These are phyloP conservation scores for Scyliorhinus canicula DNA, from an alignment of 2,797 vertebrate genomes.

Conservation along the genomic window DNA sequence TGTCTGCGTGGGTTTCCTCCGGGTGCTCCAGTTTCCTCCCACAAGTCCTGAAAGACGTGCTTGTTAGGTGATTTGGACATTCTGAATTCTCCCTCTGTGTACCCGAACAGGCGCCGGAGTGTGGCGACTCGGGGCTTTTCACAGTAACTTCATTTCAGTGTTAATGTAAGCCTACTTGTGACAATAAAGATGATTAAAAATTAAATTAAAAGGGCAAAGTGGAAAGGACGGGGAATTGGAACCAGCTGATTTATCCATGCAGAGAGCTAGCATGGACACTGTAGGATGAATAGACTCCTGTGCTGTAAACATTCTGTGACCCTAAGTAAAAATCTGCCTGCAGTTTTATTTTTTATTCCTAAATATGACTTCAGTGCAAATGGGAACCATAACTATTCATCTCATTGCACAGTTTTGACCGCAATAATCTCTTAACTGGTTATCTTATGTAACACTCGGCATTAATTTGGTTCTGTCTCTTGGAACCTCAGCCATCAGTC, in stretches of 20 bases:
- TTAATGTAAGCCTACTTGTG: no score
- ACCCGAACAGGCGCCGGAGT: no score
- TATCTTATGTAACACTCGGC: not conserved
- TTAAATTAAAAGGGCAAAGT: not conserved
- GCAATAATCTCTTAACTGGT: not conserved
- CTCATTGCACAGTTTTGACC: not conserved
- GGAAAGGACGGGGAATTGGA: not conserved
- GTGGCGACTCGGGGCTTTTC: no score
- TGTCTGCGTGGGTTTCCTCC: no score
- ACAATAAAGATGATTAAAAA: no score
- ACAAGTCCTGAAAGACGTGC: no score
- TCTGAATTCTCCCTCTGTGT: no score
- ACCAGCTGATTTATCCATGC: not conserved
- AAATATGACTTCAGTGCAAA: not conserved
- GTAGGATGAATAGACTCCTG: not conserved
- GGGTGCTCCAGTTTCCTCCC: no score
- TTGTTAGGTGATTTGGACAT: no score
- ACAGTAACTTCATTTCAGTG: no score
- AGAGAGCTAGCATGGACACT: not conserved
- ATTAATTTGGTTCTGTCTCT: not conserved
- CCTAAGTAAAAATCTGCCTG: not conserved
- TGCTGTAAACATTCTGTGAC: not conserved
- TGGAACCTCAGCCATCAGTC: not conserved
- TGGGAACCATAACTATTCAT: not conserved
- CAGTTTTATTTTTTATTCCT: not conserved